These are phyloP conservation scores for Monochamus alternatus DNA, from an alignment of 2,888 invertebrate genomes.

Conservation along the genomic window DNA sequence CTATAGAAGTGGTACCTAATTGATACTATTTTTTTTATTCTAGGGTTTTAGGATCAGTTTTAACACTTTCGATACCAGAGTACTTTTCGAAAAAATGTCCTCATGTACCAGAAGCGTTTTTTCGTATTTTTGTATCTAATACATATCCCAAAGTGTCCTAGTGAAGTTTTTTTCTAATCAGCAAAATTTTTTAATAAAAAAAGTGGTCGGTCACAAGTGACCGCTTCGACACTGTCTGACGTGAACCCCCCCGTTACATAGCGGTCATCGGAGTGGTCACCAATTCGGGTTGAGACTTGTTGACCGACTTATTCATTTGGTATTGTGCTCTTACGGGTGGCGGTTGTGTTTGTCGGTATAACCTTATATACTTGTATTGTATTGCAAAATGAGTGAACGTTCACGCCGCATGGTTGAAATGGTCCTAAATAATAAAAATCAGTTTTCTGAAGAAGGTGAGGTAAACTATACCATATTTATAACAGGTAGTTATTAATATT, in stretches of 20 bases:
- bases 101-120: background rate
- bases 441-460: slow-evolving; percentile 1
- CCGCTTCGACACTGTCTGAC: background rate
- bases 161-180: background rate
- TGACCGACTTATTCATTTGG: background rate
- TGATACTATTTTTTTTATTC: no score
- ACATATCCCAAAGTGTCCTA: background rate
- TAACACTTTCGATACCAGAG: background rate
- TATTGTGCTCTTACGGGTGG: background rate
- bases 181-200: slow-evolving; percentile 1
- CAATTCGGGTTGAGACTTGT: background rate
- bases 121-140: background rate
- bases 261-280: background rate
- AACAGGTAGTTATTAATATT: background rate
- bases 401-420: background rate
- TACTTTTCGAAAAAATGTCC: slow-evolving; percentile 3
- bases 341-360: background rate
- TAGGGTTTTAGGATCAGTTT: no score
- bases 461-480: background rate
- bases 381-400: background rate
- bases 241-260: background rate
- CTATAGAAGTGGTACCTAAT: no score
- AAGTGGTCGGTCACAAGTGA: slow-evolving; percentile 1
- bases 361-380: slow-evolving; percentile 7
- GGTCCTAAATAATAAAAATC: background rate